Percentiles rank a stretch among this genome's conserved stretches.
phyloP scores from a whole-genome alignment of 92 coral and sea anemone genomes.

The Montipora capitata region DNA sequence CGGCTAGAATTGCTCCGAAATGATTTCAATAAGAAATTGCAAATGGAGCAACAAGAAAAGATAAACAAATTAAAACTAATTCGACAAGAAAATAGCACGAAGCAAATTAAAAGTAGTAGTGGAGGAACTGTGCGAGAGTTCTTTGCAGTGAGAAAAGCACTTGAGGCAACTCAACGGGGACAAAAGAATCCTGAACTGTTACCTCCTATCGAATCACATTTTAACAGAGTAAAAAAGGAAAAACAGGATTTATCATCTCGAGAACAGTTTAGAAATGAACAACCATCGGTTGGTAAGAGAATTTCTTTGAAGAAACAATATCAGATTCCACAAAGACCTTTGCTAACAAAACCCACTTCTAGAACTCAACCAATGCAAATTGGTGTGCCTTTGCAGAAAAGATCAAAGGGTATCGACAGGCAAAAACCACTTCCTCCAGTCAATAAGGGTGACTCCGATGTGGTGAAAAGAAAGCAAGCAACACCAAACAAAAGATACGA shows the following conservation, averaged over 20 bases:
- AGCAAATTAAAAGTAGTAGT: constrained; percentile 11
- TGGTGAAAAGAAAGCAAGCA: constrained; percentile 69
- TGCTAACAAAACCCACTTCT: not conserved
- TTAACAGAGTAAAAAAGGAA: constrained; percentile 79
- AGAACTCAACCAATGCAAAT: constrained; percentile 8
- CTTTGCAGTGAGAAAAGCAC: constrained; percentile 93
- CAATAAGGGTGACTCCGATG: constrained; percentile 49
- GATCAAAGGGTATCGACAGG: constrained; percentile 85
- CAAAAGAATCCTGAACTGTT: constrained; percentile 72
- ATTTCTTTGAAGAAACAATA: constrained; percentile 17
- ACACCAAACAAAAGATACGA: constrained; percentile 90
- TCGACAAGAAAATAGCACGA: constrained; percentile 50
- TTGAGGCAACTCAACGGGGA: constrained; percentile 81
- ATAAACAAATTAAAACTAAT: constrained; percentile 69
- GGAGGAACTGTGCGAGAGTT: constrained; percentile 96
- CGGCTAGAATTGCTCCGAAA: constrained; percentile 87
- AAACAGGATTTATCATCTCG: constrained; percentile 35
- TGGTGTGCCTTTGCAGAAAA: constrained; percentile 59
- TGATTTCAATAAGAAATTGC: constrained; percentile 88
- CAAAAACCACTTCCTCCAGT: constrained; percentile 91
- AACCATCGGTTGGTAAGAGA: constrained; percentile 6
- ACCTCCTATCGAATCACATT: constrained; percentile 94
- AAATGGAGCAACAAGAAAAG: constrained; percentile 86
- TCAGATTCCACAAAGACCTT: constrained; percentile 29
- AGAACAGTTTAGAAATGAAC: not conserved